Percentiles rank a stretch among this genome's conserved stretches.
Conservation (phyloP, 2,113 vertebrate species). For the Numida meleagris region DNA sequence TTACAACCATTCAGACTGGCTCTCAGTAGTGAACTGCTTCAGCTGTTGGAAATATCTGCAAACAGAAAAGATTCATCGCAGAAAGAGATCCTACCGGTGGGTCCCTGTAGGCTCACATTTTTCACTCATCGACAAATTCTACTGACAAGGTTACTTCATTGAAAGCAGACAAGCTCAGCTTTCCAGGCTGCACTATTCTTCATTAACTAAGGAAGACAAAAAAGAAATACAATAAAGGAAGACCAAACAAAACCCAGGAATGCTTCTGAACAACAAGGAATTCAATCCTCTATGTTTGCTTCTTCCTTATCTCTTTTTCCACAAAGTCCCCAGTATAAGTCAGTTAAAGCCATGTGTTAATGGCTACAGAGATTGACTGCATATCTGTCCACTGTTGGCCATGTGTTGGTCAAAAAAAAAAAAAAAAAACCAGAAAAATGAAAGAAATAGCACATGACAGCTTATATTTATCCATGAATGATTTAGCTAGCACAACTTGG, state of each 20-base stretch:
- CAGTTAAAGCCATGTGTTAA: neutral
- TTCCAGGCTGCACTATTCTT: slow-evolving; percentile 15
- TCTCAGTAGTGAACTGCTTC: neutral
- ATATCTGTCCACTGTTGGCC: neutral
- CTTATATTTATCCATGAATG: neutral
- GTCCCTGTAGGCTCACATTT: slow-evolving; percentile 23
- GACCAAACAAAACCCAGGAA: neutral
- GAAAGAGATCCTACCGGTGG: slow-evolving; percentile 28
- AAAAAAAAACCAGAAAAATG: neutral
- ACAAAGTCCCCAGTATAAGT: neutral
- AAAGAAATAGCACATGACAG: neutral
- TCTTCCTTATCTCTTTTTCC: neutral
- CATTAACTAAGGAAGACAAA: neutral
- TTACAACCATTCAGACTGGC: slow-evolving; percentile 1
- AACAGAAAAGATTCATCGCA: slow-evolving; percentile 44
- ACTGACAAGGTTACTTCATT: neutral
- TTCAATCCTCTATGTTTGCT: neutral
- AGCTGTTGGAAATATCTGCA: slow-evolving; percentile 42
- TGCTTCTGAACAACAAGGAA: neutral
- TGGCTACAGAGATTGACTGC: neutral
- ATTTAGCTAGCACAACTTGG: neutral
- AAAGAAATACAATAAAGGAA: neutral
- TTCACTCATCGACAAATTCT: neutral
- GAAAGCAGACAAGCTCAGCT: slow-evolving; percentile 56
- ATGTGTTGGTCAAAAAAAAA: neutral